Base-by-base conservation (phyloP, 1,140 invertebrate genomes). In the Trachymyrmex cornetzi region DNA sequence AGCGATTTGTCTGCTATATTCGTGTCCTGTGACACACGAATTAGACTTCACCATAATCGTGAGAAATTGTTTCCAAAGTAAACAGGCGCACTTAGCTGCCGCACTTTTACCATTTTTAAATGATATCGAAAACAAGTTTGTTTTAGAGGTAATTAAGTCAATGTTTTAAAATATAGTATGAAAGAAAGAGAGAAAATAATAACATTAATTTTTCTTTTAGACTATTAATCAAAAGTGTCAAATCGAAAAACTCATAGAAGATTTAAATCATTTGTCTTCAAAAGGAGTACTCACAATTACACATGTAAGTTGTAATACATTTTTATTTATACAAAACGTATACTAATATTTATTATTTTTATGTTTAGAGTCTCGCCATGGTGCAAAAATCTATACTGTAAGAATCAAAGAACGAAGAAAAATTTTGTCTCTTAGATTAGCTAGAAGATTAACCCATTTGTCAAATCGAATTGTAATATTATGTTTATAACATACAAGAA, bases 91-190 rank as follows among this genome's bases (percentile, higher is more conserved):
- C 81, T 91, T 94, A 44, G 93, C 93, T 63, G 92, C 89, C 38
- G 92, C 90, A 6, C 61, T 95, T 59, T 57, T 95, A 59, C 93
- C 93, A 14, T 94, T 94, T 90, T 80, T 95, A 27, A 84, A 79
- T 34, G 87, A 89, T 0, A 53, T 85, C 11, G 89, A 93, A 24
- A 92, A 86, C 77, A 57, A 86, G 22, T 84, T 81, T 44, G 80
- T 91, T 71, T 38, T 93, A 55, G 64, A 91, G 82, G 93, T 94
- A 89, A 88, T 57, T 44, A 59, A 80, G 53, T 38, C 55, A 44
- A 80, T 48, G 57, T 81, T 44, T 61, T 80, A 75, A 16, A 11
- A 53, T 64, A 34, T 85, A 48, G 19, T 11, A 27, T 38, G 30
- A 66, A 3, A 38, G 3, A 38, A 11, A n/a, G 30, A 34, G 27